Percentiles rank a stretch among this genome's conserved stretches.
phyloP scores from a whole-genome alignment of 2,113 vertebrate species.

The Abramis brama region DNA sequence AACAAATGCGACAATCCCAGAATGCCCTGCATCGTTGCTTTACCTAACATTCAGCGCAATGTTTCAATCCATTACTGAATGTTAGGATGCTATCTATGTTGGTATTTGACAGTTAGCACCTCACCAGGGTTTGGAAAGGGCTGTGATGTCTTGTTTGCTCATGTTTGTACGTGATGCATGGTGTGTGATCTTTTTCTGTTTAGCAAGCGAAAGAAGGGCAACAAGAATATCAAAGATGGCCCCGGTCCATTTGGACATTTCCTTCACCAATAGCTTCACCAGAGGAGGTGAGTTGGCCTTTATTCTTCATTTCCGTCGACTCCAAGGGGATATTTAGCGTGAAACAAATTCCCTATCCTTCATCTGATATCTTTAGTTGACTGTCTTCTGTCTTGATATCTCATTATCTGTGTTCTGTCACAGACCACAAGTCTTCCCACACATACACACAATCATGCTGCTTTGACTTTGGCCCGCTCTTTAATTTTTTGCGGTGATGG shows the following conservation, averaged over 20 bases:
- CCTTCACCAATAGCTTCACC: constrained; percentile 94
- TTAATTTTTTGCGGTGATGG: background rate
- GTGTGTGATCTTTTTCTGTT: constrained; percentile 56
- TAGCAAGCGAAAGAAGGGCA: constrained; percentile 90
- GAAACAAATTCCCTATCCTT: constrained; percentile 8
- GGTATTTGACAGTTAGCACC: background rate
- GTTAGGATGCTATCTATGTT: background rate
- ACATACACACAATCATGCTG: background rate
- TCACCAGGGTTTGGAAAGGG: background rate
- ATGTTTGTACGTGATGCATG: background rate
- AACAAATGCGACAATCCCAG: background rate
- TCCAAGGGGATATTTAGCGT: background rate
- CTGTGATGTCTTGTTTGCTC: background rate
- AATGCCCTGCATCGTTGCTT: background rate
- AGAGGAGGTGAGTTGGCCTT: constrained; percentile 88
- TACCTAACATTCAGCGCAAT: background rate
- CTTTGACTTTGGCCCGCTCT: constrained; percentile 22
- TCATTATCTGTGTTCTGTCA: constrained; percentile 30
- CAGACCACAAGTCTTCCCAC: constrained; percentile 6
- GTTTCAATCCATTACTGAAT: background rate
- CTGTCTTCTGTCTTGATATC: constrained; percentile 7
- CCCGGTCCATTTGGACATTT: constrained; percentile 93
- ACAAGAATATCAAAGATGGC: constrained; percentile 94
- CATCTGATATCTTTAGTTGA: background rate
- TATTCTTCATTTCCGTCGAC: constrained; percentile 28